Evolutionary conservation across 2,797 vertebrate species (phyloP).

Genomic region (Micromesistius poutassou): DNA sequence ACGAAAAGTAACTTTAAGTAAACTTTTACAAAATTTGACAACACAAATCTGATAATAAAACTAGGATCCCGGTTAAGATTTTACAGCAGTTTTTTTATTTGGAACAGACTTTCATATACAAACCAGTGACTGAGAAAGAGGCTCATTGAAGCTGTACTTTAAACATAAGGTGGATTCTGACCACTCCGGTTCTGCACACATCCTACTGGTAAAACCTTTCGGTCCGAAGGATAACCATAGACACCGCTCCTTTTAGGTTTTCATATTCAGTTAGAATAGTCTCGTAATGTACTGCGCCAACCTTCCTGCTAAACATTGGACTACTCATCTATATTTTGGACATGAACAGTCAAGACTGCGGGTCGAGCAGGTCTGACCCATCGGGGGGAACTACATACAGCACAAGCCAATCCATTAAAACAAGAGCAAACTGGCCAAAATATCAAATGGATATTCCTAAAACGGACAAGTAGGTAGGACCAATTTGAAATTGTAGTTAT

Average conservation of each 20-base stretch:
- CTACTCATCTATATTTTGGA: constrained; percentile 64
- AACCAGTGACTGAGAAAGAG: constrained; percentile 78
- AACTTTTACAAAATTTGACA: background rate
- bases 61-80: constrained; percentile 40
- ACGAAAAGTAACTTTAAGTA: background rate
- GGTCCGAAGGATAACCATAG: background rate
- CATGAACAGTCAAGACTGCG: constrained; percentile 63
- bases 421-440: constrained; percentile 69
- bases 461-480: constrained; percentile 57
- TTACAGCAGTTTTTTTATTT: constrained; percentile 75
- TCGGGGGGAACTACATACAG: constrained; percentile 64
- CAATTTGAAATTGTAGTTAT: constrained; percentile 55
- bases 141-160: constrained; percentile 70
- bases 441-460: constrained; percentile 60
- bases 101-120: constrained; percentile 76
- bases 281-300: constrained; percentile 62
- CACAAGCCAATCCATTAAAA: constrained; percentile 70
- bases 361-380: constrained; percentile 62
- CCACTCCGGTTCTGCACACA: constrained; percentile 31
- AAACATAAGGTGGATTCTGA: constrained; percentile 41
- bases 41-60: constrained; percentile 31
- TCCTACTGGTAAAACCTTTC: background rate
- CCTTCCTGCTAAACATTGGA: constrained; percentile 66
- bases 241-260: constrained; percentile 37
- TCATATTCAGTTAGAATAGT: constrained; percentile 52